These are phyloP conservation scores for Linyphia triangularis DNA, from an alignment of 2,888 invertebrate species.

Conservation along the genomic window DNA sequence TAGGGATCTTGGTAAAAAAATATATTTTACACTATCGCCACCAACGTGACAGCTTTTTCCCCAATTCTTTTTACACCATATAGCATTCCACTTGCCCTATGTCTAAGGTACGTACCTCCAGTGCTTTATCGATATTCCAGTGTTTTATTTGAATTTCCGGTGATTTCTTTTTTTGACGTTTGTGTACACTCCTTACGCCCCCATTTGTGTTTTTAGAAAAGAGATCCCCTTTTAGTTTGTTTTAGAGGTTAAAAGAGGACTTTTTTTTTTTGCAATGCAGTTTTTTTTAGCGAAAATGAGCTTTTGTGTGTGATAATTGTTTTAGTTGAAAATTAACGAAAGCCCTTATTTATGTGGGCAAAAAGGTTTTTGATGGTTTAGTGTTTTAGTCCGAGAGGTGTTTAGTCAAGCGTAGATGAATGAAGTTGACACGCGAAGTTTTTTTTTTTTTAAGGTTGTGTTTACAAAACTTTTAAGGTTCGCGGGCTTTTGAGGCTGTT, in stretches of 20 bases:
- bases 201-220: slow-evolving; percentile 60
- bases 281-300: not conserved
- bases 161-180: slow-evolving; percentile 44
- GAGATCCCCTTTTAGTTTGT: slow-evolving; percentile 28
- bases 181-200: slow-evolving; percentile 51
- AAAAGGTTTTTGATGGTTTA: not conserved
- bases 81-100: not conserved
- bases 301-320: slow-evolving; percentile 48
- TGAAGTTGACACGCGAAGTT: not conserved
- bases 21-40: slow-evolving; percentile 50
- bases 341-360: slow-evolving; percentile 48
- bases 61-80: slow-evolving; percentile 18
- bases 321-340: slow-evolving; percentile 57
- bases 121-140: slow-evolving; percentile 35
- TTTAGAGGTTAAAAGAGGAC: slow-evolving; percentile 27
- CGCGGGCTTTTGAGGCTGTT: too few relatives aligned
- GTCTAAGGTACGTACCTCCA: slow-evolving; percentile 14
- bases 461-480: not conserved
- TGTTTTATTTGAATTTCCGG: slow-evolving; percentile 70
- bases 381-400: not conserved
- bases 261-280: slow-evolving; percentile 4
- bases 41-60: slow-evolving; percentile 36
- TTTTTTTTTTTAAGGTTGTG: not conserved
- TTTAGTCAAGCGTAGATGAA: not conserved
- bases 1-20: slow-evolving; percentile 13